These are phyloP conservation scores for Octomys mimax DNA, from an alignment of 2,797 vertebrate genomes.

Conservation along the genomic window DNA sequence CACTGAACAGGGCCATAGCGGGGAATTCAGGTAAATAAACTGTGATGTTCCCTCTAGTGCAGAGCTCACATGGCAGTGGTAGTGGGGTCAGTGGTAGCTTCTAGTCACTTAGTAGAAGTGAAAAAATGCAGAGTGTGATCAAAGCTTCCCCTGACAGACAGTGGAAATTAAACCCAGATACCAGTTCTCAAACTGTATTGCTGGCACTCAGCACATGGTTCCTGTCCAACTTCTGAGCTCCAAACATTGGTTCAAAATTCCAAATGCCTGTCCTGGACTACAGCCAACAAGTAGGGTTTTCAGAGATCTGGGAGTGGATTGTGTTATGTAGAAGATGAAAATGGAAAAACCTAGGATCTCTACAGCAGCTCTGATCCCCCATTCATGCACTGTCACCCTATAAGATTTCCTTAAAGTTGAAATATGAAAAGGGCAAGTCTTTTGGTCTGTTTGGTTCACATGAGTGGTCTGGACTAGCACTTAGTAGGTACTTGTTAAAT, in stretches of 20 bases:
- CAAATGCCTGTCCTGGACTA: slow-evolving; percentile 82
- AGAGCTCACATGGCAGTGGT: slow-evolving; percentile 86
- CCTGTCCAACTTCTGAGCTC: slow-evolving; percentile 87
- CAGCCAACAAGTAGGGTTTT: slow-evolving; percentile 75
- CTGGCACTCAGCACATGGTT: slow-evolving; percentile 88
- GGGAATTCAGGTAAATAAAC: slow-evolving; percentile 87
- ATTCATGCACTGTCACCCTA: not conserved
- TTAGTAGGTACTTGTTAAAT: not conserved
- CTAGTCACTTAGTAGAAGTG: slow-evolving; percentile 89
- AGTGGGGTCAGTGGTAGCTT: slow-evolving; percentile 88
- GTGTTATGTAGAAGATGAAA: slow-evolving; percentile 53
- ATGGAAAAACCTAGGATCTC: slow-evolving; percentile 24
- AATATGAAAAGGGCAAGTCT: not conserved
- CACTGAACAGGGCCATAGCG: slow-evolving; percentile 69
- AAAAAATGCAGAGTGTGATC: slow-evolving; percentile 89
- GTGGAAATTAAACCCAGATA: slow-evolving; percentile 91
- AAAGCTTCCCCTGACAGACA: slow-evolving; percentile 90
- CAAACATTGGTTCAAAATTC: slow-evolving; percentile 84
- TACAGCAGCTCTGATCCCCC: not conserved
- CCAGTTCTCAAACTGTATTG: slow-evolving; percentile 86
- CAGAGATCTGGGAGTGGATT: slow-evolving; percentile 62
- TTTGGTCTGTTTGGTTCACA: not conserved
- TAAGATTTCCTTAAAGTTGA: not conserved
- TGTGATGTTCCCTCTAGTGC: slow-evolving; percentile 85
- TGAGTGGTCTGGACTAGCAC: not conserved